Percentiles rank a stretch among this genome's conserved stretches.
Conservation (phyloP, 2,797 vertebrate species). For the Acropternis orthonyx region DNA sequence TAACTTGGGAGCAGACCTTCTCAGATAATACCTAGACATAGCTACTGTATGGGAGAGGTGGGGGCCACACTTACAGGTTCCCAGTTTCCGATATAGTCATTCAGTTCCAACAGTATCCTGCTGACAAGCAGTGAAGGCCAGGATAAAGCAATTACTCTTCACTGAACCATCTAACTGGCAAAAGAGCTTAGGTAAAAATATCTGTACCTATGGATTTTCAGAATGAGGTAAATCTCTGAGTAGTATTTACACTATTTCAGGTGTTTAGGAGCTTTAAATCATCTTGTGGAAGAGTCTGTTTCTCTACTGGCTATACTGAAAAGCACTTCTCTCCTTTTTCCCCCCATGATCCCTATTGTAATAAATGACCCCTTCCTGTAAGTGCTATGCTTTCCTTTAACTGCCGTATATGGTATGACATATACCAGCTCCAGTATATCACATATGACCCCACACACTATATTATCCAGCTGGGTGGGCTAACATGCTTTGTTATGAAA, state of each 20-base stretch:
- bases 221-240: not conserved
- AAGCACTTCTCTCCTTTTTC: not conserved
- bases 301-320: not conserved
- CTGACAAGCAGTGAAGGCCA: not conserved
- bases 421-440: not conserved
- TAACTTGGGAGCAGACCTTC: not conserved
- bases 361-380: not conserved
- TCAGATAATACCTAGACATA: not conserved
- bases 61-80: not conserved
- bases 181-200: not conserved
- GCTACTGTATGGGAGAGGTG: not conserved
- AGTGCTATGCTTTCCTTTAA: not conserved
- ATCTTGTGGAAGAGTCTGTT: not conserved
- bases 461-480: not conserved
- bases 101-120: not conserved
- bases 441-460: not conserved
- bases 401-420: not conserved
- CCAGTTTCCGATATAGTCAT: not conserved
- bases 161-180: not conserved
- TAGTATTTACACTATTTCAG: not conserved
- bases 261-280: not conserved
- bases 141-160: not conserved
- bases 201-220: not conserved
- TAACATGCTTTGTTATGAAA: not conserved
- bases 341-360: rapidly evolving